phyloP scores from a whole-genome alignment of 2,797 vertebrate genomes.

The Microchirus variegatus region DNA sequence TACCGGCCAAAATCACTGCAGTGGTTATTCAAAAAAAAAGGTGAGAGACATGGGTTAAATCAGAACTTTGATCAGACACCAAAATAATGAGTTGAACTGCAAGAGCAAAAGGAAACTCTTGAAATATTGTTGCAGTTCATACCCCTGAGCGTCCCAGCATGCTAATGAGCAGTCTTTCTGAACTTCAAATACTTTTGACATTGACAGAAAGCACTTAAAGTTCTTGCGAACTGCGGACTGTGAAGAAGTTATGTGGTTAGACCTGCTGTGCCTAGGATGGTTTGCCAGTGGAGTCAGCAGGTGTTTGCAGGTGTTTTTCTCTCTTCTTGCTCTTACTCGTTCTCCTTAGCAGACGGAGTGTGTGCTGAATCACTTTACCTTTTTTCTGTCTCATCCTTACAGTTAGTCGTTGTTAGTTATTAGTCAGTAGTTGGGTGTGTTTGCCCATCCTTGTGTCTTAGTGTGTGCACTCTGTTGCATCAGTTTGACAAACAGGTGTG shows the following conservation, averaged over 20 bases:
- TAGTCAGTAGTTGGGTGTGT: not conserved
- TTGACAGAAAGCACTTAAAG: slow-evolving; percentile 18
- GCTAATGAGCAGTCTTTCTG: slow-evolving; percentile 36
- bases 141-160: slow-evolving; percentile 23
- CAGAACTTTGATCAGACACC: no score
- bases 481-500: slow-evolving; percentile 11
- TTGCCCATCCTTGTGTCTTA: not conserved
- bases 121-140: slow-evolving; percentile 34
- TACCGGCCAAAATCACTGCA: no score
- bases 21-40: no score
- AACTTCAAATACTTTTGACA: slow-evolving; percentile 45
- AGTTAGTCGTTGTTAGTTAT: no score
- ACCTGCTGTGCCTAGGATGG: slow-evolving; percentile 6
- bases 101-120: slow-evolving; percentile 30
- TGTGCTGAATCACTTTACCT: not conserved
- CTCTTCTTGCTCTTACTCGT: not conserved
- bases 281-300: slow-evolving; percentile 32
- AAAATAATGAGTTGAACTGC: slow-evolving; percentile 49
- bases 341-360: slow-evolving; percentile 1
- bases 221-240: slow-evolving; percentile 17
- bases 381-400: slow-evolving; percentile 5
- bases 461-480: slow-evolving; percentile 5
- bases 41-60: no score
- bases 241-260: not conserved
- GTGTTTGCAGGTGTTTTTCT: slow-evolving; percentile 18